These are phyloP conservation scores for Drosophila nr. fundita DNA, from an alignment of 2,888 invertebrate genomes.

Conservation along the genomic window DNA sequence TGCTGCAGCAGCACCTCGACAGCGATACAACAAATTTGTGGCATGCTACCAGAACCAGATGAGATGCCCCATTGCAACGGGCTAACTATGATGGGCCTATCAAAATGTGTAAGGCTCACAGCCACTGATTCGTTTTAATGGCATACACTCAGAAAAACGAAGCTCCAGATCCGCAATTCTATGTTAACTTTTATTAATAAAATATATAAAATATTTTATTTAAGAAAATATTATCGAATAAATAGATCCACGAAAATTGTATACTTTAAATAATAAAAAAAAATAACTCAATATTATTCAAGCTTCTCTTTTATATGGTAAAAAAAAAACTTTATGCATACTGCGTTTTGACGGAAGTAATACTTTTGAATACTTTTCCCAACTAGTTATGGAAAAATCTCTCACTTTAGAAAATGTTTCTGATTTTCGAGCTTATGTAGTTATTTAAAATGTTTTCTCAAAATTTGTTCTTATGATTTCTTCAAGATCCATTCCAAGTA, in stretches of 20 bases:
- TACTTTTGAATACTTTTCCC: background rate
- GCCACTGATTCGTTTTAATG: slow-evolving; percentile 63
- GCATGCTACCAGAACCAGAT: slow-evolving; percentile 49
- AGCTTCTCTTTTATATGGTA: background rate
- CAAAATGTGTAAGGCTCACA: slow-evolving; percentile 22
- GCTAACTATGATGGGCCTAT: slow-evolving; percentile 25
- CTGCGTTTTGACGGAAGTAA: background rate
- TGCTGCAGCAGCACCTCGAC: slow-evolving; percentile 51
- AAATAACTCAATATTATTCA: background rate
- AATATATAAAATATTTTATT: background rate
- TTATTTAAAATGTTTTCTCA: background rate
- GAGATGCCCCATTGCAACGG: slow-evolving; percentile 5
- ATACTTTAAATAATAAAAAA: background rate
- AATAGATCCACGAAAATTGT: background rate
- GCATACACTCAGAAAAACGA: slow-evolving; percentile 9
- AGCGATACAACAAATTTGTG: slow-evolving; percentile 66
- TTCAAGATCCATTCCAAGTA: slow-evolving; percentile 69
- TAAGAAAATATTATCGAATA: background rate
- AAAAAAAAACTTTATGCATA: background rate
- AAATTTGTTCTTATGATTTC: slow-evolving; percentile 65
- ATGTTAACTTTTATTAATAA: background rate
- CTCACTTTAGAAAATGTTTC: background rate
- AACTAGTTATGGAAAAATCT: background rate
- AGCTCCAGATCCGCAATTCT: background rate
- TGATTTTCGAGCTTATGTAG: background rate